Conservation (phyloP, 2,113 vertebrate species). For the Rhabdornis inornatus region DNA sequence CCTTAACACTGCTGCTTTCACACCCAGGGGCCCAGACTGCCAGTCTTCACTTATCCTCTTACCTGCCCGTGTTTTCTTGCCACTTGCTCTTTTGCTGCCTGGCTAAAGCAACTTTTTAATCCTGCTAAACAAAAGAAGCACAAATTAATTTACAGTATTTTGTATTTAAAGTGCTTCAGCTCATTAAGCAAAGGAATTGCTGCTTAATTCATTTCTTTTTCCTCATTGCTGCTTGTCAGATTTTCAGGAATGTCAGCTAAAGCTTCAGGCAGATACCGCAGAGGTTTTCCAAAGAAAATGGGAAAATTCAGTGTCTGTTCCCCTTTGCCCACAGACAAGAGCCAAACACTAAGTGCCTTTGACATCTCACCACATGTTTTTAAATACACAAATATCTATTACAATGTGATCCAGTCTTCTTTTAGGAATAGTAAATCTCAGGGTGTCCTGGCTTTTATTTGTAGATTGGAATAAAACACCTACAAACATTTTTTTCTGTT, state of each 20-base stretch:
- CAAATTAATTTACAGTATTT: background rate
- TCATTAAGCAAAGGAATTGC: background rate
- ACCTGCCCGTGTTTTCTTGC: fast-evolving
- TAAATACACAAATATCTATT: background rate
- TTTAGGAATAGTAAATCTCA: background rate
- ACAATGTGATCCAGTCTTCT: background rate
- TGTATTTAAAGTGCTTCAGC: background rate
- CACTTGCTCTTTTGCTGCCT: background rate
- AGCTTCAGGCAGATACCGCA: background rate
- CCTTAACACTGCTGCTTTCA: background rate
- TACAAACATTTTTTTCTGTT: background rate
- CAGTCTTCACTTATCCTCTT: fast-evolving
- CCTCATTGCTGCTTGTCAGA: background rate
- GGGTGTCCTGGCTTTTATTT: background rate
- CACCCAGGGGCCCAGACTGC: fast-evolving
- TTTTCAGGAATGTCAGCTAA: background rate
- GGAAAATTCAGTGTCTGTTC: background rate
- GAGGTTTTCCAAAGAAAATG: background rate
- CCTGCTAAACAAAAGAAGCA: background rate
- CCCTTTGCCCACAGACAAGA: background rate
- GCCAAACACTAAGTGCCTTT: background rate
- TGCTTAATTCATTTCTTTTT: background rate
- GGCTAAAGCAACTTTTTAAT: background rate
- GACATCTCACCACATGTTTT: background rate
- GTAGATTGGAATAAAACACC: background rate